phyloP scores from a whole-genome alignment of 2,113 vertebrate genomes.

The Progne subis region DNA sequence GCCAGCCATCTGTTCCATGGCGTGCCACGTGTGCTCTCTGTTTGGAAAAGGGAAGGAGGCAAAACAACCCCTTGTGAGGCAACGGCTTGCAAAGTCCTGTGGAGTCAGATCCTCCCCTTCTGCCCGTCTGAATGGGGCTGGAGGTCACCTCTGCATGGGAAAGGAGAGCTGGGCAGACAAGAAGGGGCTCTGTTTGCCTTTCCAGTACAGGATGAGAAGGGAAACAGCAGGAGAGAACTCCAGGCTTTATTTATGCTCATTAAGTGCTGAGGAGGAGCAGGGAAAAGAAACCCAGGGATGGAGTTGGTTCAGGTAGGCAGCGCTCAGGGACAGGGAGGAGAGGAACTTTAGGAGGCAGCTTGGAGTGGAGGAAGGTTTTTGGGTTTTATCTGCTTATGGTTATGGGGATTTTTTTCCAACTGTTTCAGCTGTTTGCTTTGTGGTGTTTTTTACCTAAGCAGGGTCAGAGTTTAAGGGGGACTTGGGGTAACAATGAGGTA shows the following conservation, averaged over 20 bases:
- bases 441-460: accelerated
- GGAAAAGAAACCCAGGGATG: neutral
- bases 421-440: neutral
- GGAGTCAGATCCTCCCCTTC: neutral
- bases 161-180: neutral
- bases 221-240: neutral
- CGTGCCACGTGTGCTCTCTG: neutral
- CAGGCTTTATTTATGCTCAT: neutral
- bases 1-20: neutral
- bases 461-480: neutral
- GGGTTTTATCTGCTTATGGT: neutral
- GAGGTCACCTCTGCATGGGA: neutral
- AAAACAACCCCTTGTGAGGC: neutral
- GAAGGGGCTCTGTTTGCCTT: neutral
- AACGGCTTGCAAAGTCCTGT: neutral
- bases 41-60: neutral
- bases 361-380: neutral
- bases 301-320: neutral
- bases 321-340: accelerated
- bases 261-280: neutral
- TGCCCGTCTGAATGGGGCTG: neutral
- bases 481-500: neutral
- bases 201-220: neutral
- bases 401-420: neutral
- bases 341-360: neutral